Percentiles rank a stretch among this genome's conserved stretches.
phyloP scores from a whole-genome alignment of 2,113 vertebrate genomes.

The Oncorhynchus clarkii region DNA sequence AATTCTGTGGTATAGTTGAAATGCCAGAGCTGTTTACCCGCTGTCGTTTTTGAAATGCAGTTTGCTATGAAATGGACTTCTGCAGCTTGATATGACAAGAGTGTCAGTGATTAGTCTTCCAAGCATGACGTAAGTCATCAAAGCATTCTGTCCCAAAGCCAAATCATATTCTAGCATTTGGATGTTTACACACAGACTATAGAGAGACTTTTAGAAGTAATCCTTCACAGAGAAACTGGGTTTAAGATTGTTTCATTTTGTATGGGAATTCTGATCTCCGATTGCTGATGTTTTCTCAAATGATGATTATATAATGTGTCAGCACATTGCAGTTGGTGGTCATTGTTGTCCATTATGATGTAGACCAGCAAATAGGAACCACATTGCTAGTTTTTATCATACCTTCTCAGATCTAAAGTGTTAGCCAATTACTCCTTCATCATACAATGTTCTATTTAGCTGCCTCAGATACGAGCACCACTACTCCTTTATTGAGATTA shows the following conservation, averaged over 20 bases:
- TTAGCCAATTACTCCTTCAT: background rate
- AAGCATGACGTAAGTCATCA: conserved; percentile 70
- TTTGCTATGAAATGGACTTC: conserved; percentile 64
- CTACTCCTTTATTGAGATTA: background rate
- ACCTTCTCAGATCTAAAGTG: conserved; percentile 28
- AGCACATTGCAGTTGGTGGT: conserved; percentile 68
- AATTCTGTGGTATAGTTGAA: conserved; percentile 69
- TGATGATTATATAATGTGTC: conserved; percentile 65
- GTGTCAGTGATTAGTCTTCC: conserved; percentile 69
- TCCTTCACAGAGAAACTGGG: conserved; percentile 58
- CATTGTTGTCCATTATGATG: conserved; percentile 71
- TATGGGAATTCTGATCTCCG: conserved; percentile 59
- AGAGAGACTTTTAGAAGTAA: conserved; percentile 62
- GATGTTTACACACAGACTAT: conserved; percentile 70
- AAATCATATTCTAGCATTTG: conserved; percentile 66
- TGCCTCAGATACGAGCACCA: background rate
- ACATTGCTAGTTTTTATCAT: conserved; percentile 61
- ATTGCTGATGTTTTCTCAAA: conserved; percentile 65
- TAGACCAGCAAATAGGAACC: conserved; percentile 64
- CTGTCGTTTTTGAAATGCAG: conserved; percentile 49
- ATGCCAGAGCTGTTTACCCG: conserved; percentile 36
- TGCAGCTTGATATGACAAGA: conserved; percentile 70
- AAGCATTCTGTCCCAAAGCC: conserved; percentile 69
- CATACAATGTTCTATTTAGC: background rate
- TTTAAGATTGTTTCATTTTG: conserved; percentile 61